phyloP scores from a whole-genome alignment of 2,797 vertebrate species.

The Anableps anableps region DNA sequence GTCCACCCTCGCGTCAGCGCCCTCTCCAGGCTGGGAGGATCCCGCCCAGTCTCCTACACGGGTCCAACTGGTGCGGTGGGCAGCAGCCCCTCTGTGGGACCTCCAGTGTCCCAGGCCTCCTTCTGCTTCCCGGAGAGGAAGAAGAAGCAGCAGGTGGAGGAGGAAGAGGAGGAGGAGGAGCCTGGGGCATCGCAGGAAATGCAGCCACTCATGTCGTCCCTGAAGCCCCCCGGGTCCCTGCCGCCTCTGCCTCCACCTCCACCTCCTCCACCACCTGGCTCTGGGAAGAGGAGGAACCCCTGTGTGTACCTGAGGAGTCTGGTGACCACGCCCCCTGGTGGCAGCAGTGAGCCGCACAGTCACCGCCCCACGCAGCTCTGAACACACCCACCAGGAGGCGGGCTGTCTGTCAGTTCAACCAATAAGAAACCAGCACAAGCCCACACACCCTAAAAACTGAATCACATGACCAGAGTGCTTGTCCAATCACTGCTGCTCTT shows the following conservation, averaged over 20 bases:
- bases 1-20: slow-evolving; percentile 71
- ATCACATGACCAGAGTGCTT: neutral
- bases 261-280: slow-evolving; percentile 46
- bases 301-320: slow-evolving; percentile 82
- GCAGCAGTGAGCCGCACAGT: slow-evolving; percentile 61
- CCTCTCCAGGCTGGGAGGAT: slow-evolving; percentile 64
- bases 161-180: slow-evolving; percentile 70
- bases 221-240: slow-evolving; percentile 72
- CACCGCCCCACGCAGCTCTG: slow-evolving; percentile 82
- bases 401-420: slow-evolving; percentile 1
- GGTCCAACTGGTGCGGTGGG: slow-evolving; percentile 47
- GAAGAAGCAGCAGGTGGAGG: slow-evolving; percentile 32
- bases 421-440: slow-evolving; percentile 23
- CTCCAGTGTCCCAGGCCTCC: slow-evolving; percentile 67
- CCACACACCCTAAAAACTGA: neutral
- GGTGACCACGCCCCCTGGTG: slow-evolving; percentile 60
- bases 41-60: slow-evolving; percentile 62
- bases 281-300: slow-evolving; percentile 82
- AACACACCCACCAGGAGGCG: slow-evolving; percentile 7
- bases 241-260: slow-evolving; percentile 22
- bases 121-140: slow-evolving; percentile 54
- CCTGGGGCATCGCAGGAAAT: slow-evolving; percentile 78
- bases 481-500: neutral
- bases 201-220: slow-evolving; percentile 87
- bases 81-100: slow-evolving; percentile 71